Percentiles rank a stretch among this genome's conserved stretches.
Evolutionary conservation across 2,888 invertebrate genomes (phyloP).

Genomic region (Harpalus rubripes): DNA sequence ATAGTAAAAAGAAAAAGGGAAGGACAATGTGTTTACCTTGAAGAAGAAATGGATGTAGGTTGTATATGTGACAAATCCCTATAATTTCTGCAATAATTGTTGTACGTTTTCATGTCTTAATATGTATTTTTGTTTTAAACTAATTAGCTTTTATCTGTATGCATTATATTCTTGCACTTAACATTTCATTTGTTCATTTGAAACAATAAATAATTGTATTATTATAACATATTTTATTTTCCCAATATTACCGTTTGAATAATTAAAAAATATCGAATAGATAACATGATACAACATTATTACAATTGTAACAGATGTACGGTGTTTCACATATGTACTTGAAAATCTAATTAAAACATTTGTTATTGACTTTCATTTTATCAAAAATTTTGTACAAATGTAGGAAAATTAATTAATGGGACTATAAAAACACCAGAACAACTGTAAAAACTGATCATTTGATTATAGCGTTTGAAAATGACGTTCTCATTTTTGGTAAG

Average conservation of each 20-base stretch:
- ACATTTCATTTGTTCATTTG: neutral
- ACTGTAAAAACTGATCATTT: constrained; percentile 1
- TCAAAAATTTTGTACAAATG: neutral
- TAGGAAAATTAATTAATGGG: constrained; percentile 20
- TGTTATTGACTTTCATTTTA: neutral
- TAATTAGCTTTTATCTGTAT: neutral
- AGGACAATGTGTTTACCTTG: neutral
- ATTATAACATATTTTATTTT: no score
- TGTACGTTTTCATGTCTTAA: neutral
- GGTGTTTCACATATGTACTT: neutral
- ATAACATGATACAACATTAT: constrained; percentile 15
- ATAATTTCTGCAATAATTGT: neutral
- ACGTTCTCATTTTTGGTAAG: constrained; percentile 6
- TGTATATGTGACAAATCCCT: neutral
- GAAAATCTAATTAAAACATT: constrained; percentile 22
- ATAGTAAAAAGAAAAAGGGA: neutral
- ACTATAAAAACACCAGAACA: constrained; percentile 27
- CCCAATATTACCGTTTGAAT: no score
- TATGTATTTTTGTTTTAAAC: neutral
- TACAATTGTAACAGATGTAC: constrained; percentile 26
- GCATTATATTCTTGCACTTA: neutral
- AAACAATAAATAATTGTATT: neutral
- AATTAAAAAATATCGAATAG: no score
- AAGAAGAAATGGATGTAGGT: neutral
- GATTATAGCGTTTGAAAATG: constrained; percentile 2